Evolutionary conservation across 2,888 invertebrate species (phyloP), one percentile per base, ranked within the genome.

Genomic region (Melipona bicolor): DNA sequence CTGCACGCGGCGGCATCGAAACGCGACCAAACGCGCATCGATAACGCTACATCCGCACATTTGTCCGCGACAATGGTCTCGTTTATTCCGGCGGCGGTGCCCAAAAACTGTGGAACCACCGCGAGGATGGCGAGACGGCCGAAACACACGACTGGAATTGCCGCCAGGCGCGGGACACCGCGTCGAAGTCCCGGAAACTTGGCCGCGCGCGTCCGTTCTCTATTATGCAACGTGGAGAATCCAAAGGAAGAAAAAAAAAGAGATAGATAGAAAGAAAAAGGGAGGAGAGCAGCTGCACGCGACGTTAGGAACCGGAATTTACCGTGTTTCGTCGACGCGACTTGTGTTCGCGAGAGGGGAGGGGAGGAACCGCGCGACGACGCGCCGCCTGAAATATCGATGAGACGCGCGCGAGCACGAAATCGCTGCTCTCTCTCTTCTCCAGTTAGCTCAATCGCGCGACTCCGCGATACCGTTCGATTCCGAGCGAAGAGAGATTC

Each of bases 241-340:
- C 43, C 1, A 43, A 43, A 43, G 43, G 43, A 43, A 43, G 43
- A 43, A 9, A 11, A 36, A 36, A 36, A 43, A 43, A 9, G 9
- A 43, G 43, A 43, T 2, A 36, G 36, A 43, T 2, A 43, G 43
- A 9, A 1, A 11, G 9, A 43, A 0, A 43, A 43, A 9, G 9
- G 9, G 9, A 43, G 9, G 43, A 0, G 43, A 43, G 74, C 75
- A 83, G 80, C 88, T 87, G 88, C 80, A 79, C 61, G 77, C 70
- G 81, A 88, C 80, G 67, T 88, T 49, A 61, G 65, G 76, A 80
- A 88, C 80, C 43, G 80, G 87, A 82, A 84, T 88, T 86, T 88
- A 84, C 83, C 75, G 80, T 74, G 78, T 82, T 86, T 75, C 72
- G 68, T 36, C 69, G 76, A 69, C 79, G 78, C 77, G 67, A 43